A percentile compares a stretch with the other conserved stretches of the same genome.
Conservation (phyloP, 2,888 invertebrate species). For the Drosophila flavopinicola region DNA sequence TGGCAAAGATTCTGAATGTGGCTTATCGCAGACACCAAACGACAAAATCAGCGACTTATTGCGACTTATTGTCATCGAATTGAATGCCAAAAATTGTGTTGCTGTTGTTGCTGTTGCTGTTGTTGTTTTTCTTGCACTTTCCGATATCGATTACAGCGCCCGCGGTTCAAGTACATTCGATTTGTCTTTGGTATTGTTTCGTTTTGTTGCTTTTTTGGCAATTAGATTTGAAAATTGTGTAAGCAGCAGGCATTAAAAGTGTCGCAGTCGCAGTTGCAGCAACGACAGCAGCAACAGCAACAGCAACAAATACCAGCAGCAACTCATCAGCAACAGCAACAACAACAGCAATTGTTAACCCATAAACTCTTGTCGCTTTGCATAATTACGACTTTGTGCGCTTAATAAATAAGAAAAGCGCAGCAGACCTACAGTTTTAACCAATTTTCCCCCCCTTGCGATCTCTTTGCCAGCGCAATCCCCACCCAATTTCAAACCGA, state of each 20-base stretch:
- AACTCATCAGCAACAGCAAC: slow-evolving; percentile 15
- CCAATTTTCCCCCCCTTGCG: background rate
- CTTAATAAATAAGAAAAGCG: slow-evolving; percentile 71
- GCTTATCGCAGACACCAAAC: slow-evolving; percentile 50
- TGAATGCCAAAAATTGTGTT: slow-evolving; percentile 70
- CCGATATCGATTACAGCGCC: slow-evolving; percentile 36
- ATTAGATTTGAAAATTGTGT: slow-evolving; percentile 51
- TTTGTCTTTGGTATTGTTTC: slow-evolving; percentile 24
- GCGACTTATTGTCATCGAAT: slow-evolving; percentile 42
- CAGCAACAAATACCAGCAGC: background rate
- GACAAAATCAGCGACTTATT: slow-evolving; percentile 48
- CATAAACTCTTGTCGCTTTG: slow-evolving; percentile 64
- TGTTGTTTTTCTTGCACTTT: slow-evolving; percentile 40
- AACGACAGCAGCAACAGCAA: slow-evolving; percentile 2
- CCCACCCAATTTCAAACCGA: slow-evolving; percentile 25
- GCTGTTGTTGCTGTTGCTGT: slow-evolving; percentile 18
- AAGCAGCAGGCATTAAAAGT: slow-evolving; percentile 31
- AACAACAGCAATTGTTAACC: slow-evolving; percentile 33
- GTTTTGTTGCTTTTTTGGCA: slow-evolving; percentile 31
- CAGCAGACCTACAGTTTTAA: slow-evolving; percentile 38
- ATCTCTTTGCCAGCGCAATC: slow-evolving; percentile 3
- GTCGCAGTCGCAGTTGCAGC: slow-evolving; percentile 3
- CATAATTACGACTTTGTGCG: slow-evolving; percentile 70
- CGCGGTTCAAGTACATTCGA: slow-evolving; percentile 58
- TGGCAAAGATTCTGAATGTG: slow-evolving; percentile 35